Evolutionary conservation across 2,888 invertebrate genomes (phyloP).

Genomic region (Leptopilina drosophilae): DNA sequence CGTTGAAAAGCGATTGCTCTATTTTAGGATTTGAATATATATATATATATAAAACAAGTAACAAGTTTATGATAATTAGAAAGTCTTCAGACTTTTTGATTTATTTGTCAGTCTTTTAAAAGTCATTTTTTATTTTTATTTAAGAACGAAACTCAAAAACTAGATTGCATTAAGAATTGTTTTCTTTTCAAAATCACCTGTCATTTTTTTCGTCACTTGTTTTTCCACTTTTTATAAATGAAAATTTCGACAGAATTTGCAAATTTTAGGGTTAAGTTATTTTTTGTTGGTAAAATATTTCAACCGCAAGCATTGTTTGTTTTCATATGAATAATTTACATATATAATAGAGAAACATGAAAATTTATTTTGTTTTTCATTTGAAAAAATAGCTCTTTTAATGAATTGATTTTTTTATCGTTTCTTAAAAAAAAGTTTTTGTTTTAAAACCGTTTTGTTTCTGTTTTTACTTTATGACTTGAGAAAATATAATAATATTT

Average conservation of each 20-base stretch:
- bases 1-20: constrained; percentile 19
- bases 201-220: not conserved
- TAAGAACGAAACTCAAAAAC: not conserved
- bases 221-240: not conserved
- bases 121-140: no score
- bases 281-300: not conserved
- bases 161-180: not conserved
- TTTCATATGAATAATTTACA: not conserved
- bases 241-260: not conserved
- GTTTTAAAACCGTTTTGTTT: no score
- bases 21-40: not conserved
- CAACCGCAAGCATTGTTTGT: not conserved
- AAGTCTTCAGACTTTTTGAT: not conserved
- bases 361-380: no score
- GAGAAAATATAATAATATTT: not conserved
- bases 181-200: not conserved
- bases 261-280: not conserved
- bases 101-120: not conserved
- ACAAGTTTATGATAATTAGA: no score
- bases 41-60: no score
- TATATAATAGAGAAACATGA: no score
- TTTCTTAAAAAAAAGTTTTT: no score
- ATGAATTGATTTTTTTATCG: no score
- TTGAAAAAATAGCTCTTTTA: no score
- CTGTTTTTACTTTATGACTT: not conserved